Evolutionary conservation across 1,140 invertebrate genomes (phyloP).

Genomic region (Ridgeia piscesae): DNA sequence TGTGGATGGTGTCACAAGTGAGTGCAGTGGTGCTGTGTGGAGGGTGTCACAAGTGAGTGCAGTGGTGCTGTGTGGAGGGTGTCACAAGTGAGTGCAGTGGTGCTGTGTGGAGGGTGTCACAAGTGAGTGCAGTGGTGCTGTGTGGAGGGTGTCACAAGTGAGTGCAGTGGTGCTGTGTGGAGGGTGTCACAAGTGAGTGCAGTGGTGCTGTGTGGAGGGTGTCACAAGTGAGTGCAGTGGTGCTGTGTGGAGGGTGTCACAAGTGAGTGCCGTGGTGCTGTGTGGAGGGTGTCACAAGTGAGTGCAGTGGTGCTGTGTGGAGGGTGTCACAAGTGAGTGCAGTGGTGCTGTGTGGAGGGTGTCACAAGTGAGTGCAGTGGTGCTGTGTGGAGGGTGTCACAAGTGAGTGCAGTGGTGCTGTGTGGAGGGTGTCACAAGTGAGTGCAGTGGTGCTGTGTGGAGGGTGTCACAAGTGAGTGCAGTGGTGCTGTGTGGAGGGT

Average conservation of each 20-base stretch:
- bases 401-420: slow-evolving; percentile 58
- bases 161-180: background rate
- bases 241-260: slow-evolving; percentile 29
- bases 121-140: slow-evolving; percentile 58
- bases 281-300: slow-evolving; percentile 60
- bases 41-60: slow-evolving; percentile 60
- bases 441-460: background rate
- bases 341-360: background rate
- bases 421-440: slow-evolving; percentile 60
- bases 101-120: slow-evolving; percentile 29
- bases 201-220: background rate
- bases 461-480: slow-evolving; percentile 60
- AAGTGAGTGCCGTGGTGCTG: slow-evolving; percentile 58
- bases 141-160: slow-evolving; percentile 60
- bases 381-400: slow-evolving; percentile 29
- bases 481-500: background rate
- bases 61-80: background rate
- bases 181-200: slow-evolving; percentile 60
- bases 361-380: slow-evolving; percentile 60
- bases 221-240: slow-evolving; percentile 60
- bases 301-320: background rate
- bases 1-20: slow-evolving; percentile 60
- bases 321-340: slow-evolving; percentile 60
- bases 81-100: slow-evolving; percentile 60
- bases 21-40: background rate